Base-by-base conservation (phyloP, 2,113 vertebrate genomes). In the Nothocercus nigrocapillus region DNA sequence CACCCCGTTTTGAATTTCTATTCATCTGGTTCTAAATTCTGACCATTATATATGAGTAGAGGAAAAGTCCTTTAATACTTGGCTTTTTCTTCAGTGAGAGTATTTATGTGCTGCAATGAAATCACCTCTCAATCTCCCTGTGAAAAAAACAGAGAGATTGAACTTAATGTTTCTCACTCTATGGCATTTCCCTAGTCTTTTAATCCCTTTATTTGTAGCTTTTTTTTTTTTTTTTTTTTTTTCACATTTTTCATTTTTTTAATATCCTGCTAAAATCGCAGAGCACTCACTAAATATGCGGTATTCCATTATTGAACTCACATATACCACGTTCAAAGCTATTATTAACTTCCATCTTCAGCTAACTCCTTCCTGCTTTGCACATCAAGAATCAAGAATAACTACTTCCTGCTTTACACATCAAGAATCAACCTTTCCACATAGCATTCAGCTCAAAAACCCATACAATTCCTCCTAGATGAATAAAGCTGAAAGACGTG, bases 81-180 rank as follows among this genome's bases (percentile, higher is more conserved):
- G 45, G 54, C 56, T 81, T 94, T 95, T 95, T 80, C 85, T 88
- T 95, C 62, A 64, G 30, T 53, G 38, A 82, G 14, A 56, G 30
- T 20, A 42, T 86, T 89, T 75, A 28, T 40, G 58, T 62, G 30
- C 45, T 77, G 5, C 72, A 63, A 76, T 45, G 30, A 88, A 73
- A 44, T 45, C 85, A 82, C 13, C 25, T 75, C 62, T 89, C 78
- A 53, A 44, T 73, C 72, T 88, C 24, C 36, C 73, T 34, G 13
- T 68, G 70, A 47, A 72, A 84, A 89, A 73, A 58, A 1, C 6
- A 88, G 83, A 72, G 34, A 38, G 25, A 45, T 2, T 59, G 32
- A 89, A 42, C 44, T 44, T 67, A 44, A 22, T 6, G 58, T 86
- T 81, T 89, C 68, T 91, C 59, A 67, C 25, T 56, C n/a, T 61